A percentile compares a stretch with the other conserved stretches of the same genome.
Conservation (phyloP, 2,113 vertebrate species). For the Myxocyprinus asiaticus region DNA sequence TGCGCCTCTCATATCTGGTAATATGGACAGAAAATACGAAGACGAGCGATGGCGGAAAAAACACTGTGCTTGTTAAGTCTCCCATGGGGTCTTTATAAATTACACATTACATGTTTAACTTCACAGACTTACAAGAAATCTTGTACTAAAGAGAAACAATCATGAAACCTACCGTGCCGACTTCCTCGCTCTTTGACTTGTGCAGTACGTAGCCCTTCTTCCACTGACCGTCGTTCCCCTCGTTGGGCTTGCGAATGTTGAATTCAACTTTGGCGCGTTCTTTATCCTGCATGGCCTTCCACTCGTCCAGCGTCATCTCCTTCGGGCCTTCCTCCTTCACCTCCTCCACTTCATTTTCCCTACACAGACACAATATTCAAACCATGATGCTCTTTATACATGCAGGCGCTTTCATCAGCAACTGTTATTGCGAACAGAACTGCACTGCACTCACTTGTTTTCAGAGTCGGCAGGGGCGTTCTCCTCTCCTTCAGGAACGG, state of each 20-base stretch:
- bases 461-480: constrained; percentile 94
- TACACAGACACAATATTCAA: constrained; percentile 49
- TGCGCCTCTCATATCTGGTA: too few relatives aligned
- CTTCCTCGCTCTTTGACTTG: constrained; percentile 96
- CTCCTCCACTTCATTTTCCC: constrained; percentile 97
- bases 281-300: constrained; percentile 98
- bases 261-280: constrained; percentile 95
- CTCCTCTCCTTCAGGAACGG: constrained; percentile 93
- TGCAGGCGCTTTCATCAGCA: neutral
- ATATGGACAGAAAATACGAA: too few relatives aligned
- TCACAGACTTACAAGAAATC: too few relatives aligned
- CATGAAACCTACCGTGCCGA: constrained; percentile 51
- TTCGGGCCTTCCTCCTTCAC: constrained; percentile 97
- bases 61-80: too few relatives aligned
- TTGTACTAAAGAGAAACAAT: too few relatives aligned
- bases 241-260: constrained; percentile 98
- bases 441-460: constrained; percentile 92
- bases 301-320: constrained; percentile 99
- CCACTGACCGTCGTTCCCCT: constrained; percentile 88
- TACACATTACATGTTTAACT: too few relatives aligned
- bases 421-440: neutral
- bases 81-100: too few relatives aligned
- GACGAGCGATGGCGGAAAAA: too few relatives aligned
- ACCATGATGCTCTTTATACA: neutral
- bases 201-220: constrained; percentile 97